Evolutionary conservation across 1,140 invertebrate species (phyloP).

Genomic region (Lepidurus apus): DNA sequence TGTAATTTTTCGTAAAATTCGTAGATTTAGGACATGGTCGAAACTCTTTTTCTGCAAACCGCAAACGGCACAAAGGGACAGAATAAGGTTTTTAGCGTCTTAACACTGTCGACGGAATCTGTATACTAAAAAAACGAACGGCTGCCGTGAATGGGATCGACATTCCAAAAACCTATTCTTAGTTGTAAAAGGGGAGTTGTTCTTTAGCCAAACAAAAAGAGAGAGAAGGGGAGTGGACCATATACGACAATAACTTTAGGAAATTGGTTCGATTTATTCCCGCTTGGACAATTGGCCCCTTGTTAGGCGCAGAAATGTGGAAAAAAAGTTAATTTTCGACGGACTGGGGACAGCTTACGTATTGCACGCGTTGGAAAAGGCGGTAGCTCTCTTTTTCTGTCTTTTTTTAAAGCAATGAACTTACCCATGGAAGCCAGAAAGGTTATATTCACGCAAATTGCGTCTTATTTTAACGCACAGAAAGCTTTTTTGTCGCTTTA

Average conservation of each 20-base stretch:
- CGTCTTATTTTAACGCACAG: conserved; percentile 13
- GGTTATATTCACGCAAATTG: neutral
- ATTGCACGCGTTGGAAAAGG: neutral
- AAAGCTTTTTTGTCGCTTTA: neutral
- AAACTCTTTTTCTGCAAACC: neutral
- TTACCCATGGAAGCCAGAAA: neutral
- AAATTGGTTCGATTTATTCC: neutral
- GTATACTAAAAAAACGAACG: neutral
- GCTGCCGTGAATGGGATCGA: conserved; percentile 1
- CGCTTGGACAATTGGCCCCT: neutral
- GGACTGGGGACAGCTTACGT: neutral
- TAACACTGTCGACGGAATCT: neutral
- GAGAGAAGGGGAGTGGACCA: neutral
- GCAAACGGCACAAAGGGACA: neutral
- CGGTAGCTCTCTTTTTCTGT: neutral
- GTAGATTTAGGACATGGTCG: conserved; percentile 9
- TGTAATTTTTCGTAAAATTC: conserved; percentile 17
- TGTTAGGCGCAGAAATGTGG: neutral
- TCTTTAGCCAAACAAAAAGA: neutral
- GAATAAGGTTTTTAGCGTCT: neutral
- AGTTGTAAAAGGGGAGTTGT: neutral
- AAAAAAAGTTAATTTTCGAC: neutral
- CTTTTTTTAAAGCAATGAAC: neutral
- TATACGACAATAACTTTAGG: neutral
- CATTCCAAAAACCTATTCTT: conserved; percentile 4